A percentile compares a stretch with the other conserved stretches of the same genome.
phyloP scores from a whole-genome alignment of 2,888 invertebrate genomes.

The Muscina levida region DNA sequence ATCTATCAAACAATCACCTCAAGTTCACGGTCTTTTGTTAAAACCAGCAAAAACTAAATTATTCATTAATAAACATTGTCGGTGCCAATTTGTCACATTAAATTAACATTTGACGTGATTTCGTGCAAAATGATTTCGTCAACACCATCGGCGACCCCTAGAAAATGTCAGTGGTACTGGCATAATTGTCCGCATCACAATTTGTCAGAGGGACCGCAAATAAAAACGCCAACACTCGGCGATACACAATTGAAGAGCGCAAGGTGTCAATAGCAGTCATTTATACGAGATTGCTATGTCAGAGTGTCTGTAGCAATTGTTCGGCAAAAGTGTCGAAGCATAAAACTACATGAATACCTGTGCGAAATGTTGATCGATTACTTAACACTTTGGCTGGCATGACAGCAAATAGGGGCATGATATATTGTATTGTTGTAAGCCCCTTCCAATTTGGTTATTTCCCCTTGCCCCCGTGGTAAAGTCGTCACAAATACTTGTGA shows the following conservation, averaged over 20 bases:
- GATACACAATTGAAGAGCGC: slow-evolving; percentile 36
- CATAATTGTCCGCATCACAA: slow-evolving; percentile 59
- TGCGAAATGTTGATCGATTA: slow-evolving; percentile 74
- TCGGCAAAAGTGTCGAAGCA: too few species aligned
- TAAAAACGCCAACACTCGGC: slow-evolving; percentile 35
- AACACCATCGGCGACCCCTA: background rate
- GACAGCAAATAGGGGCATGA: slow-evolving; percentile 54
- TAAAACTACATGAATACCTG: background rate
- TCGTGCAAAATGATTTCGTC: slow-evolving; percentile 8
- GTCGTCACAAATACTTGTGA: too few species aligned
- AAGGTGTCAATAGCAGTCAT: slow-evolving; percentile 37
- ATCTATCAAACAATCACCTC: too few species aligned
- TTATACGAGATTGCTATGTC: background rate
- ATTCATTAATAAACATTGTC: slow-evolving; percentile 9
- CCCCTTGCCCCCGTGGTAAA: background rate
- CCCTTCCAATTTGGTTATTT: background rate
- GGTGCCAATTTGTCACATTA: slow-evolving; percentile 5
- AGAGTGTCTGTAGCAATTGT: background rate
- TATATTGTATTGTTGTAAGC: background rate
- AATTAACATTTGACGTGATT: slow-evolving; percentile 4
- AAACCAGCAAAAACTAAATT: background rate
- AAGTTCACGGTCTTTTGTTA: background rate
- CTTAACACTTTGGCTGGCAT: slow-evolving; percentile 67
- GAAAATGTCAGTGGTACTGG: slow-evolving; percentile 31
- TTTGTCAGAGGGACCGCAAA: slow-evolving; percentile 44